These are phyloP conservation scores for Zaprionus nigranus DNA, from an alignment of 1,140 invertebrate genomes.

Conservation along the genomic window DNA sequence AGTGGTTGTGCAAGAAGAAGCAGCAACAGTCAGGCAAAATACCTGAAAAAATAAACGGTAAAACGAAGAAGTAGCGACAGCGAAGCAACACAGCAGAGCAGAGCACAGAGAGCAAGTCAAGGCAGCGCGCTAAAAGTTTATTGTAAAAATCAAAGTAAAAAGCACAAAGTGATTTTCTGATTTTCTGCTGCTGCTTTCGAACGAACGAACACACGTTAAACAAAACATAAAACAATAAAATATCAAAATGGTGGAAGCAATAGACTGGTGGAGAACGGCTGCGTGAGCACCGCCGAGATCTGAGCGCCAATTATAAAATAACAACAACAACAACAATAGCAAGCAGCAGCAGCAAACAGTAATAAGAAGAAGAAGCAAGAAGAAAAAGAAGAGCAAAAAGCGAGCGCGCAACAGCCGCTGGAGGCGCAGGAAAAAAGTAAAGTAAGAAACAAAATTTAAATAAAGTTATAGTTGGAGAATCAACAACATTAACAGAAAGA, in stretches of 20 bases:
- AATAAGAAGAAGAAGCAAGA: slow-evolving; percentile 53
- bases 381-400: slow-evolving; percentile 58
- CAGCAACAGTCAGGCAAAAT: slow-evolving; percentile 81
- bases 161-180: slow-evolving; percentile 63
- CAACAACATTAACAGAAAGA: slow-evolving; percentile 36
- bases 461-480: slow-evolving; percentile 42
- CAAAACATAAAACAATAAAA: slow-evolving; percentile 69
- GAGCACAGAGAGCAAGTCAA: slow-evolving; percentile 46
- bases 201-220: slow-evolving; percentile 45
- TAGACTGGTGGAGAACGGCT: slow-evolving; percentile 83
- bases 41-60: slow-evolving; percentile 84
- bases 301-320: slow-evolving; percentile 79
- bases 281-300: slow-evolving; percentile 77
- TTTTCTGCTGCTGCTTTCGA: slow-evolving; percentile 48
- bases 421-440: slow-evolving; percentile 28
- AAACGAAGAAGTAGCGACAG: slow-evolving; percentile 81
- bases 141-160: slow-evolving; percentile 73
- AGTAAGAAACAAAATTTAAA: slow-evolving; percentile 51
- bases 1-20: slow-evolving; percentile 83
- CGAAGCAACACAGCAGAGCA: slow-evolving; percentile 67
- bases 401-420: slow-evolving; percentile 62
- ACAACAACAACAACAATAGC: slow-evolving; percentile 50
- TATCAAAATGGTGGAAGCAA: slow-evolving; percentile 83
- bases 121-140: slow-evolving; percentile 79
- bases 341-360: slow-evolving; percentile 52